A percentile compares a stretch with the other conserved stretches of the same genome.
Conservation (phyloP, 2,888 invertebrate species). For the Neoascia interrupta region DNA sequence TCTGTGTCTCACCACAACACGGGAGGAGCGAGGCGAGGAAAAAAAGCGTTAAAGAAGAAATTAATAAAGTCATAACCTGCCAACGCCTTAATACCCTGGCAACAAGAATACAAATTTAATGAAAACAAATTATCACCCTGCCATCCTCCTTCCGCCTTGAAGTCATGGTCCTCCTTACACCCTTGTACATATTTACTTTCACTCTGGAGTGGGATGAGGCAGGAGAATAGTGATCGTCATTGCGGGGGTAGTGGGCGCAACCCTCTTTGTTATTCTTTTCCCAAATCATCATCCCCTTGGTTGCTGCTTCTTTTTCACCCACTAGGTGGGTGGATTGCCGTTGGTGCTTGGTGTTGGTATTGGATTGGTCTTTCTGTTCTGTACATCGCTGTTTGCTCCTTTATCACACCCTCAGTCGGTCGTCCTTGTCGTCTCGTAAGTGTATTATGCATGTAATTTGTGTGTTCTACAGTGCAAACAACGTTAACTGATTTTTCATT, state of each 20-base stretch:
- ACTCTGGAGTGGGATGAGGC: conserved; percentile 23
- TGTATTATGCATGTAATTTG: conserved; percentile 69
- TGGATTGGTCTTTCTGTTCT: conserved; percentile 22
- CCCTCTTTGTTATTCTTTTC: conserved; percentile 39
- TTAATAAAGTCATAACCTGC: conserved; percentile 73
- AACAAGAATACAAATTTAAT: conserved; percentile 70
- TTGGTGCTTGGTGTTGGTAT: conserved; percentile 19
- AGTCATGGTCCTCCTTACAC: conserved; percentile 14
- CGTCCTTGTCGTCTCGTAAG: conserved; percentile 36
- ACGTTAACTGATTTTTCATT: conserved; percentile 69
- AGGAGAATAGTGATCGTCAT: conserved; percentile 50
- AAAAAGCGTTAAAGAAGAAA: conserved; percentile 67
- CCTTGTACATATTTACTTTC: conserved; percentile 61
- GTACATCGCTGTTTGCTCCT: conserved; percentile 4
- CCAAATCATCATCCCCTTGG: conserved; percentile 25
- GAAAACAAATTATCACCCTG: conserved; percentile 71
- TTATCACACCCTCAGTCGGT: conserved; percentile 8
- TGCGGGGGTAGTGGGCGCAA: conserved; percentile 46
- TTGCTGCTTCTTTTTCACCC: too few species aligned
- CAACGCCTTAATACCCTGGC: conserved; percentile 71
- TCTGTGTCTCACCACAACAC: conserved; percentile 33
- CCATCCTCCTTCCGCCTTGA: conserved; percentile 22
- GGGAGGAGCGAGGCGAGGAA: conserved; percentile 1
- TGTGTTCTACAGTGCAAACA: conserved; percentile 68
- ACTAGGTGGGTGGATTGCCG: too few species aligned